These are phyloP conservation scores for Nesidiocoris tenuis DNA, from an alignment of 2,888 invertebrate species.

Conservation along the genomic window DNA sequence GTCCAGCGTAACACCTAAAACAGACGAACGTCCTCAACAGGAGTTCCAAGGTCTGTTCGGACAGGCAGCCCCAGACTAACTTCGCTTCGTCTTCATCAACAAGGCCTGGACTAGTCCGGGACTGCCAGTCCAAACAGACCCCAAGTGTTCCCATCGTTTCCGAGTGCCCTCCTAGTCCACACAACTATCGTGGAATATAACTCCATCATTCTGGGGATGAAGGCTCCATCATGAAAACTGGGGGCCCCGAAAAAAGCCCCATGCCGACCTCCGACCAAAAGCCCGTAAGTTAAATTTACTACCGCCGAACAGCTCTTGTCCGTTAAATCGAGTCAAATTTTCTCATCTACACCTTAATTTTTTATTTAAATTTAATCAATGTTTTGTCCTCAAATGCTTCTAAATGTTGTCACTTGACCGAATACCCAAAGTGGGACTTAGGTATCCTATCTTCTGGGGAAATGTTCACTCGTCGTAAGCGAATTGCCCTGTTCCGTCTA, in stretches of 20 bases:
- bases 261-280: neutral
- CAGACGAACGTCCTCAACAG: too few relatives aligned
- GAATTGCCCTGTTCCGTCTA: neutral
- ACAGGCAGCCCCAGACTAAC: too few relatives aligned
- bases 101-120: too few relatives aligned
- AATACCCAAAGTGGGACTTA: neutral
- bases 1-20: too few relatives aligned
- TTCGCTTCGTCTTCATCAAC: too few relatives aligned
- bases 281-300: neutral
- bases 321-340: neutral
- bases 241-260: neutral
- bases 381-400: neutral
- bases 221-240: neutral
- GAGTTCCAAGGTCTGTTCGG: too few relatives aligned
- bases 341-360: neutral
- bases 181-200: neutral
- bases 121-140: too few relatives aligned
- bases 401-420: neutral
- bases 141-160: neutral
- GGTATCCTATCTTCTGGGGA: neutral
- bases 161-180: neutral
- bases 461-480: neutral
- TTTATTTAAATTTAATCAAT: neutral
- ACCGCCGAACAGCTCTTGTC: neutral
- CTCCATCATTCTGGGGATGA: neutral